Evolutionary conservation across 2,113 vertebrate species (phyloP), one percentile per base, ranked within the genome.

Genomic region (Phoxinus phoxinus): DNA sequence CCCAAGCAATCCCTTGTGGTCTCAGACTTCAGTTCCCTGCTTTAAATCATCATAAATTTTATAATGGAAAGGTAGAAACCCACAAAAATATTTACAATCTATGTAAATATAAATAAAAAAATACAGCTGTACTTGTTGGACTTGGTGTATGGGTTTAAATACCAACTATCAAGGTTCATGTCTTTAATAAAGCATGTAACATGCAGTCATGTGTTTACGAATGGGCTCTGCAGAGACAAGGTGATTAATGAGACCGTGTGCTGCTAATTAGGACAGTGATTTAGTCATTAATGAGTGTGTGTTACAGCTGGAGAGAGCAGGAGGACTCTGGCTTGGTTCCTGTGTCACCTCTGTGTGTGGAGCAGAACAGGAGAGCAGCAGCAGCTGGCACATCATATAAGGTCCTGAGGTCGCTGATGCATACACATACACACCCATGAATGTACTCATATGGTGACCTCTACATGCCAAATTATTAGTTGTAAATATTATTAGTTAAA

Each of bases 211-310:
- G 65, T 69, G 32, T 69, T 69, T 35, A 19, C 15, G 19, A 67
- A 35, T 67, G 46, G 17, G n/a, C 67, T 37, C 79, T 32, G 81
- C 81, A 53, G 48, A n/a, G 46, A 65, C 37, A 21, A 65, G 46
- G 19, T 69, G 48, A 69, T 51, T 83, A 83, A 83, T 71, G 46
- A 71, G 44, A 71, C 44, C 3, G 41, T 15, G 46, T 56, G 46
- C 65, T 15, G 21, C 46, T 37, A 51, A 69, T 69, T 48, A 21
- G 51, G 67, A 69, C 65, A n/a, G 30, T 71, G 81, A 53, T 82
- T 82, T 51, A 53, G 80, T 71, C 46, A 83, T 83, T 83, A 83
- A 51, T 67, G 48, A 35, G 27, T 32, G 46, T 71, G 65, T 83
- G 23, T 53, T 83, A 58, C 15, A 53, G 67, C 81, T 72, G 69